Percentiles rank a stretch among this genome's conserved stretches.
Conservation (phyloP, 2,888 invertebrate genomes). For the Onthophagus sagittarius region DNA sequence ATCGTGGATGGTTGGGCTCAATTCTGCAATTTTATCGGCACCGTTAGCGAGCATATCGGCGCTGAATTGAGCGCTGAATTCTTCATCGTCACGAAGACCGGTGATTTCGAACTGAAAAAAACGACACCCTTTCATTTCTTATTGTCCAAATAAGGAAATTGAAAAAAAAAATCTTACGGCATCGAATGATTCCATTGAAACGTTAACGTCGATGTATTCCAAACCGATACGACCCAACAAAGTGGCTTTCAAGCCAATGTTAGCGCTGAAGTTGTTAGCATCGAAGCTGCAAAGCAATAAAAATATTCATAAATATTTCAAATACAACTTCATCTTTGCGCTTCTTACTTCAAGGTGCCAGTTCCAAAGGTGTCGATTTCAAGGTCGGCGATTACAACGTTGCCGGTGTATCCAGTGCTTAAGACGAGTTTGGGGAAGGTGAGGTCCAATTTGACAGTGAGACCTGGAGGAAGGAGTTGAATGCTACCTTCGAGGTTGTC, state of each 20-base stretch:
- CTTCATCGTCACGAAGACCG: slow-evolving; percentile 15
- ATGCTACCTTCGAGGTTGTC: slow-evolving; percentile 9
- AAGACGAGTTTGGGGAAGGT: slow-evolving; percentile 9
- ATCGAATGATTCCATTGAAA: not conserved
- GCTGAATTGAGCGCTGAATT: slow-evolving; percentile 9
- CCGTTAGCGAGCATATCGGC: slow-evolving; percentile 6
- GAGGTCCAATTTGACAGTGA: slow-evolving; percentile 12
- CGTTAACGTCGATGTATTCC: slow-evolving; percentile 11
- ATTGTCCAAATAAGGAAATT: too few species aligned
- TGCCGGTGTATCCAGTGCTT: slow-evolving; percentile 8
- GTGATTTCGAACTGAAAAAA: slow-evolving; percentile 16
- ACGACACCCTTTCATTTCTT: too few species aligned
- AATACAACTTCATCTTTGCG: not conserved
- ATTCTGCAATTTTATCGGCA: not conserved
- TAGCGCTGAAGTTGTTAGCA: slow-evolving; percentile 14
- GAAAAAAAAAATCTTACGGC: not conserved
- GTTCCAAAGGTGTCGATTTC: slow-evolving; percentile 8
- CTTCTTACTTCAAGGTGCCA: slow-evolving; percentile 15
- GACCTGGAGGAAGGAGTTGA: slow-evolving; percentile 17
- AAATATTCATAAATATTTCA: not conserved
- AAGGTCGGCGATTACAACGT: not conserved
- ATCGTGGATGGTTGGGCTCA: slow-evolving; percentile 5
- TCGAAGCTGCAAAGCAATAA: slow-evolving; percentile 11
- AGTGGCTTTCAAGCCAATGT: slow-evolving; percentile 6
- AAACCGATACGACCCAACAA: slow-evolving; percentile 8